Conservation (phyloP, 2,797 vertebrate species). For the Clarias pachynema region DNA sequence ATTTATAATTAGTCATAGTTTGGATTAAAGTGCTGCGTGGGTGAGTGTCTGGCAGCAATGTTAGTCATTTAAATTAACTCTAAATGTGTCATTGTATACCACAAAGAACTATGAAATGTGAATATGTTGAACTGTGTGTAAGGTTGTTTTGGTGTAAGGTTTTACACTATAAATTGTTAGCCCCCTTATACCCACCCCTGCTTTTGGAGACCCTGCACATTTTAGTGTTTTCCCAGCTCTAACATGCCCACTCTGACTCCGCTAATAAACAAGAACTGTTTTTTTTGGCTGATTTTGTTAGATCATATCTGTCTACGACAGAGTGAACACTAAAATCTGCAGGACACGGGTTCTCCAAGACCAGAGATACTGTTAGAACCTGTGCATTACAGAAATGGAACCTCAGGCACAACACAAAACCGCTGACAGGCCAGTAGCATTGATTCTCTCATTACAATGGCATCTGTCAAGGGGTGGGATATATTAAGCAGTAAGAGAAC, state of each 20-base stretch:
- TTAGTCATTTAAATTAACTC: constrained; percentile 16
- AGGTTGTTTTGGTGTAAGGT: no score
- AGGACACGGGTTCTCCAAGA: background rate
- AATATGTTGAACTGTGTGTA: background rate
- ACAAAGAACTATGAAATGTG: background rate
- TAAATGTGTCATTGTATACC: constrained; percentile 16
- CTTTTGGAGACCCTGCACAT: background rate
- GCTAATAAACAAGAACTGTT: background rate
- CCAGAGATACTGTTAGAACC: background rate
- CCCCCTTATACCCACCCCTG: background rate
- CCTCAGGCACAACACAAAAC: background rate
- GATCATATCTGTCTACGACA: background rate
- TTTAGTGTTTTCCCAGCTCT: background rate
- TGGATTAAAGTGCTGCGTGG: constrained; percentile 16
- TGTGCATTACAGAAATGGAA: background rate
- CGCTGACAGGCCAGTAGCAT: background rate
- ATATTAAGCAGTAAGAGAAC: no score
- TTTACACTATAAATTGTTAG: no score
- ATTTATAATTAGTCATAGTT: constrained; percentile 20
- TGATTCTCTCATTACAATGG: no score
- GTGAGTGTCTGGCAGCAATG: constrained; percentile 13
- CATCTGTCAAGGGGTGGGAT: no score
- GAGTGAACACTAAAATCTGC: background rate
- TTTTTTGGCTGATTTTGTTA: background rate
- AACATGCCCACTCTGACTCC: background rate